Percentiles rank a stretch among this genome's conserved stretches.
These are phyloP conservation scores for Sycophaga agraensis DNA, from an alignment of 1,140 invertebrate genomes.

Conservation along the genomic window DNA sequence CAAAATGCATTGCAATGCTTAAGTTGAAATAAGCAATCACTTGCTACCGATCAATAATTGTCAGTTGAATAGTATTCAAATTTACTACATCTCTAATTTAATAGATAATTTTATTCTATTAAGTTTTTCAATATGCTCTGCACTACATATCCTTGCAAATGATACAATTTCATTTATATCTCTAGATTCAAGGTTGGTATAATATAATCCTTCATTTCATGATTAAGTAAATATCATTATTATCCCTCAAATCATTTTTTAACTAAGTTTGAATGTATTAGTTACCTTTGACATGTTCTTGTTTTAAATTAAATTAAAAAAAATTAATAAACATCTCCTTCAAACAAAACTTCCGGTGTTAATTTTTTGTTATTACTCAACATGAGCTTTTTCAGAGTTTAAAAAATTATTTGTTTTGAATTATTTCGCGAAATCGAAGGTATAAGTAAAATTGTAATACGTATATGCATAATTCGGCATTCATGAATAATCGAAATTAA, in stretches of 20 bases:
- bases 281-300: conserved; percentile 27
- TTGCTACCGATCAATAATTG: background rate
- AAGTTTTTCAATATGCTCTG: background rate
- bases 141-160: background rate
- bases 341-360: background rate
- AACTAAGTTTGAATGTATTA: conserved; percentile 27
- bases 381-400: no score
- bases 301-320: conserved; percentile 25
- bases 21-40: background rate
- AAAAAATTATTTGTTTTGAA: background rate
- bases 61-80: background rate
- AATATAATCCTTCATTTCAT: no score
- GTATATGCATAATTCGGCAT: conserved; percentile 5
- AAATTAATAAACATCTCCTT: conserved; percentile 15
- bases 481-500: background rate
- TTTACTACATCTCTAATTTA: background rate
- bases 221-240: conserved; percentile 5
- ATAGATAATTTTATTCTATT: background rate
- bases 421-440: conserved; percentile 10
- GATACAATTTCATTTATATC: background rate
- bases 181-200: no score
- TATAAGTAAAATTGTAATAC: background rate
- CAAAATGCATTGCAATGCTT: background rate
- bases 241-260: background rate
- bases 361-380: no score